Conservation (phyloP, 2,113 vertebrate genomes). For the Stercorarius parasiticus region DNA sequence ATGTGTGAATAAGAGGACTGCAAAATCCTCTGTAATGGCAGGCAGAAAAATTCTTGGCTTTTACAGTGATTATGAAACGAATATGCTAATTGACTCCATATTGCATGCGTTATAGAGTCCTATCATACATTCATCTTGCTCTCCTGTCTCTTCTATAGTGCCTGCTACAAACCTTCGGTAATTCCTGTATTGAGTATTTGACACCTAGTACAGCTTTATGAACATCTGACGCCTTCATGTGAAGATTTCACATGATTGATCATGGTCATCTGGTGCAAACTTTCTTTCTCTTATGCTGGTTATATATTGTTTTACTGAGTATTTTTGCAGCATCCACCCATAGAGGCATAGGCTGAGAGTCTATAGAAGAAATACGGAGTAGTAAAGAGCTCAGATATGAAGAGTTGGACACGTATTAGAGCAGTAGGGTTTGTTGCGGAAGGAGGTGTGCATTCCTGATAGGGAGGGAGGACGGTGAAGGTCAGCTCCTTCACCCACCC, state of each 20-base stretch:
- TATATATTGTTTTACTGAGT: rapidly evolving
- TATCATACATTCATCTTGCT: neutral
- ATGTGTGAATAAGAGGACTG: neutral
- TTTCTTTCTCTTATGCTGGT: neutral
- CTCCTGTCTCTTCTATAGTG: neutral
- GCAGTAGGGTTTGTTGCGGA: neutral
- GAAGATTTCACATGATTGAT: neutral
- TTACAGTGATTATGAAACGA: neutral
- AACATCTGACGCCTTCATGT: neutral
- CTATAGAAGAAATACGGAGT: neutral
- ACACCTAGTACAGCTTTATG: neutral
- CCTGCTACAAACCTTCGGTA: neutral
- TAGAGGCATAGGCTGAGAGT: neutral
- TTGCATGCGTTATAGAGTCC: neutral
- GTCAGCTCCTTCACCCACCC: neutral
- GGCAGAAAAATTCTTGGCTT: neutral
- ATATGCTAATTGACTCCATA: neutral
- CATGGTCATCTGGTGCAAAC: neutral
- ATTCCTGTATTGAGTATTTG: neutral
- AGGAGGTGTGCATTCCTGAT: neutral
- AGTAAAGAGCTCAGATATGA: neutral
- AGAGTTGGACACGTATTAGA: neutral
- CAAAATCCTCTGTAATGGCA: neutral
- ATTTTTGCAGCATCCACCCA: neutral
- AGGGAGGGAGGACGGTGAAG: neutral